Conservation (phyloP, 2,797 vertebrate genomes). For the Halcyon chelicuti region DNA sequence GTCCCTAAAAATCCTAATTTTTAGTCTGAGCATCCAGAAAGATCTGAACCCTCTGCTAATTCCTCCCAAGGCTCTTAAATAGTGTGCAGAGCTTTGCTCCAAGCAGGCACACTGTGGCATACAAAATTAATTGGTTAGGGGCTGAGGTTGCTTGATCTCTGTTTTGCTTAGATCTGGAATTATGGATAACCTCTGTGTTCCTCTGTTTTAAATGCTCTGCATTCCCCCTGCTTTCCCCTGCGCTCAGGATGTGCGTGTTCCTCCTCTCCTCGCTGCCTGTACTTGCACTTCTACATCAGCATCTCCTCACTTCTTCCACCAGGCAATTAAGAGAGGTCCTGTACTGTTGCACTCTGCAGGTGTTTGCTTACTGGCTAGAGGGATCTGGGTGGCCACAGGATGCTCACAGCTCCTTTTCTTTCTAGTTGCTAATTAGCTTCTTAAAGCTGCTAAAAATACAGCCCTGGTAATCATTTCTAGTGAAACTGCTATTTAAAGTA, state of each 20-base stretch:
- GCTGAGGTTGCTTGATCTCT: not conserved
- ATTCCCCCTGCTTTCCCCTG: not conserved
- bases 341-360: conserved; percentile 15
- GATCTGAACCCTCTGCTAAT: not conserved
- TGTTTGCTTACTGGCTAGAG: conserved; percentile 23
- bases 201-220: not conserved
- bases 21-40: not conserved
- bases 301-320: not conserved
- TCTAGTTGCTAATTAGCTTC: conserved; percentile 48
- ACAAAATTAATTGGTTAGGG: not conserved
- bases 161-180: not conserved
- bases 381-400: not conserved
- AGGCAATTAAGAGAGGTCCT: conserved; percentile 35
- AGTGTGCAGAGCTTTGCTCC: not conserved
- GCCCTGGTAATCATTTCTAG: conserved; percentile 47
- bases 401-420: conserved; percentile 33
- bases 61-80: not conserved
- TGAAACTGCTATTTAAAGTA: conserved; percentile 70
- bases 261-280: not conserved
- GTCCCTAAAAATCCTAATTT: not conserved
- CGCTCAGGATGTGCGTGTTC: not conserved
- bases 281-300: not conserved
- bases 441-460: conserved; percentile 47
- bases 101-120: not conserved
- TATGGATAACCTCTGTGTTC: not conserved